Evolutionary conservation across 2,888 invertebrate species (phyloP).

Genomic region (Mesorhabditis belari): DNA sequence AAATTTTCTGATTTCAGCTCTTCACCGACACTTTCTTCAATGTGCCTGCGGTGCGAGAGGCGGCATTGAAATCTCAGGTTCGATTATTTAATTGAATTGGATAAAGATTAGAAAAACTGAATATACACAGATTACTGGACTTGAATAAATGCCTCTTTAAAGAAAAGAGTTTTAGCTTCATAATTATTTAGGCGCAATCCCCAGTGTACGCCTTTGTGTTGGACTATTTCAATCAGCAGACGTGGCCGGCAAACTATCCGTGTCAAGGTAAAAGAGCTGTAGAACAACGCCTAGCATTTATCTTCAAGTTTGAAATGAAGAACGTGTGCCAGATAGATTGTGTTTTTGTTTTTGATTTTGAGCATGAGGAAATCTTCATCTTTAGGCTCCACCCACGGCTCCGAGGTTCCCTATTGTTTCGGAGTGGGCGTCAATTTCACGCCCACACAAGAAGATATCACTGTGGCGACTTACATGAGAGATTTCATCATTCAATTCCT

Average conservation of each 20-base stretch:
- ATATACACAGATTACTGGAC: no score
- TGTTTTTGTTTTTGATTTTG: no score
- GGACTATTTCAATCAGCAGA: neutral
- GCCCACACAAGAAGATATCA: neutral
- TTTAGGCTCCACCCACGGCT: neutral
- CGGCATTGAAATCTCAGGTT: no score
- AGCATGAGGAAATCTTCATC: neutral
- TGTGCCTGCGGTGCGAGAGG: neutral
- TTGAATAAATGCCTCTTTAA: no score
- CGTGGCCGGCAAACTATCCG: neutral
- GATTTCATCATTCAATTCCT: neutral
- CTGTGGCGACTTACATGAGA: neutral
- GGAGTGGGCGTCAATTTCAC: neutral
- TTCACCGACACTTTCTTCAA: neutral
- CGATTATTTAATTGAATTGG: no score
- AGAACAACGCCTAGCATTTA: no score
- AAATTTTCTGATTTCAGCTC: neutral
- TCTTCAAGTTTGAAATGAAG: no score
- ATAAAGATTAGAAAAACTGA: no score
- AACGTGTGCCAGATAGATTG: no score
- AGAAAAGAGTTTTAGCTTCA: no score
- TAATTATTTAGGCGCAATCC: neutral
- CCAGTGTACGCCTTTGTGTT: neutral
- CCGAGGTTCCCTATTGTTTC: neutral
- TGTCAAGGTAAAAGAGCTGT: neutral